Conservation (phyloP, 2,797 vertebrate species). For the Salmo trutta region DNA sequence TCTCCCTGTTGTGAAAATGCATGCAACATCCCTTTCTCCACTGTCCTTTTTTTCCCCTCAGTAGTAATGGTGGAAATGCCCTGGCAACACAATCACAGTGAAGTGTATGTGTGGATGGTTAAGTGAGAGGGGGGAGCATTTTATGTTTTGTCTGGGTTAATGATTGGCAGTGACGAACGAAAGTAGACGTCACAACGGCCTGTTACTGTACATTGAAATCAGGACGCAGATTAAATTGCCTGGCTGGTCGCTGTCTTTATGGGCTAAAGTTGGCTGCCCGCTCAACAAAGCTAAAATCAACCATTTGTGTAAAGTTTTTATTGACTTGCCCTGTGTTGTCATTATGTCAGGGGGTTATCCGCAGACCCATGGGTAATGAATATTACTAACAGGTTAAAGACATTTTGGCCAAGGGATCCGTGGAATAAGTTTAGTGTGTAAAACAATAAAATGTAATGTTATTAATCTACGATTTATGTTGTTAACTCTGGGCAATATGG, state of each 20-base stretch:
- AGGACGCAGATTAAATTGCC: slow-evolving; percentile 27
- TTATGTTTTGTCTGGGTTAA: slow-evolving; percentile 31
- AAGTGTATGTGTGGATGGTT: neutral
- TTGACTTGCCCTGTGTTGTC: no score
- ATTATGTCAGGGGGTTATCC: no score
- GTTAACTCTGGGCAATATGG: no score
- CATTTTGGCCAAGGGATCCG: no score
- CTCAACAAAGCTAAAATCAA: no score
- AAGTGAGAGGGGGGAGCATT: no score
- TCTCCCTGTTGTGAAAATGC: slow-evolving; percentile 29
- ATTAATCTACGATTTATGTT: no score
- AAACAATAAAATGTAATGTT: no score
- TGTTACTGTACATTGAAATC: neutral
- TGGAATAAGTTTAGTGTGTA: no score
- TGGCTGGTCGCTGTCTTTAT: slow-evolving; percentile 16
- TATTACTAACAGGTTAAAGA: no score
- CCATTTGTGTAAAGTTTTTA: no score
- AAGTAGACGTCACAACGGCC: neutral
- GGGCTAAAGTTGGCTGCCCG: slow-evolving; percentile 24
- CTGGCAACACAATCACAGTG: neutral
- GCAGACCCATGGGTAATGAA: no score
- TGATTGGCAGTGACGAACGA: slow-evolving; percentile 19
- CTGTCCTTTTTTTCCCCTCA: neutral
- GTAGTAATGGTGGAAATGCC: neutral
- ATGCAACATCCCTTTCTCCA: neutral